Percentiles rank a stretch among this genome's conserved stretches.
Evolutionary conservation across 2,797 vertebrate genomes (phyloP).

Genomic region (Cheirogaleus major): DNA sequence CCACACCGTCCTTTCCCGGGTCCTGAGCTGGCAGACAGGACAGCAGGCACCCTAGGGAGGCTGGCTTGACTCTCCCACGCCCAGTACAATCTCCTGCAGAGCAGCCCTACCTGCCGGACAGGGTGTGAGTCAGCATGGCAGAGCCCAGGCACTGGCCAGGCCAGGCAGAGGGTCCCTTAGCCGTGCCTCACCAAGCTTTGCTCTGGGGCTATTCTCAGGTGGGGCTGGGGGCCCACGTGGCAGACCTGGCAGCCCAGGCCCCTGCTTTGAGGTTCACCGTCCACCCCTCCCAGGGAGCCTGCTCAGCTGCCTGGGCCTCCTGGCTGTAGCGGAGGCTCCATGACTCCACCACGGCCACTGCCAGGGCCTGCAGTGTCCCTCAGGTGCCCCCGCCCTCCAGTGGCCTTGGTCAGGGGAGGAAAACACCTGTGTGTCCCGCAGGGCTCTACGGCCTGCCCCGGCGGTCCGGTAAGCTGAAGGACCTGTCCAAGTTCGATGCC

Average conservation of each 20-base stretch:
- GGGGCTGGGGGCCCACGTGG: not conserved
- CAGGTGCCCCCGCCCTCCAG: rapidly evolving
- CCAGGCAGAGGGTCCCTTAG: not conserved
- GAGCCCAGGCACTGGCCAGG: not conserved
- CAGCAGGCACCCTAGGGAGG: not conserved
- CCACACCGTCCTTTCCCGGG: not conserved
- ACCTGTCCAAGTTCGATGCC: constrained; percentile 96
- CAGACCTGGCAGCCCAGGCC: not conserved
- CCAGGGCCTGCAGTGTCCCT: not conserved
- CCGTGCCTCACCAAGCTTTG: not conserved
- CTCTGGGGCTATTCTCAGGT: not conserved
- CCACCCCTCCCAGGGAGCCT: not conserved
- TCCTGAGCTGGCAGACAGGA: not conserved
- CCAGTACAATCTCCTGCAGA: not conserved
- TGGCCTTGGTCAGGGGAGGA: not conserved
- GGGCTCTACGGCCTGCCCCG: constrained; percentile 95
- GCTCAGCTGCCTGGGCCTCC: not conserved
- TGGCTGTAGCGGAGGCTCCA: not conserved
- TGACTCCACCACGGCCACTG: not conserved
- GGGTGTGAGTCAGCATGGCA: constrained; percentile 55
- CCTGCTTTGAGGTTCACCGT: not conserved
- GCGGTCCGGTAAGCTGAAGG: constrained; percentile 96
- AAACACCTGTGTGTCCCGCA: constrained; percentile 69
- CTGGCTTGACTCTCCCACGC: not conserved
- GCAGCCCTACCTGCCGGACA: constrained; percentile 42